These are phyloP conservation scores for Rotaria macrura DNA, from an alignment of 2,888 invertebrate species.

Conservation along the genomic window DNA sequence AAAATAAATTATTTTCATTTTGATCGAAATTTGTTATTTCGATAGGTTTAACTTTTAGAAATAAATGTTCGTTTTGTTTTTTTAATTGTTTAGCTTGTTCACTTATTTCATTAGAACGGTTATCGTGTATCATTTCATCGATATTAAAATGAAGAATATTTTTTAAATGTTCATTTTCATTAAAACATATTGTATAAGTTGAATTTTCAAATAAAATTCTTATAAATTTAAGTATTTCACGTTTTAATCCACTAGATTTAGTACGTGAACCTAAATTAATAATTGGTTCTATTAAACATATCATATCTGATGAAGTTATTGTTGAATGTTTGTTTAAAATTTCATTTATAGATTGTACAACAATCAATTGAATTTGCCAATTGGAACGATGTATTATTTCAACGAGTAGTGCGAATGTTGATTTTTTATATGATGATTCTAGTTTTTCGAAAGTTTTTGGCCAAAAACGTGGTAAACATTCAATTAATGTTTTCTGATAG, in stretches of 20 bases:
- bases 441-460: neutral
- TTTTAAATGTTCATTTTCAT: neutral
- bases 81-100: neutral
- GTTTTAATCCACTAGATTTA: neutral
- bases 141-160: neutral
- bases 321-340: neutral
- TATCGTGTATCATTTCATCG: slow-evolving; percentile 19
- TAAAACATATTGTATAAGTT: neutral
- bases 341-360: neutral
- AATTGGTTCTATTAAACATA: neutral
- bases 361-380: neutral
- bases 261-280: slow-evolving; percentile 8
- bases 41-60: neutral
- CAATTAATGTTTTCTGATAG: neutral
- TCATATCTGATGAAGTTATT: neutral
- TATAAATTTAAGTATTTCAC: neutral
- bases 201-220: neutral
- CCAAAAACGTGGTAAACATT: neutral
- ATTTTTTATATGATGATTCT: neutral
- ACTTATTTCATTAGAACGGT: neutral
- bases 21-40: neutral
- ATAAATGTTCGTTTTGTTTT: neutral
- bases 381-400: neutral
- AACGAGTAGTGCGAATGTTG: neutral
- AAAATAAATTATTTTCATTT: neutral